phyloP scores from a whole-genome alignment of 1,140 invertebrate genomes.

The Sinella curviseta region DNA sequence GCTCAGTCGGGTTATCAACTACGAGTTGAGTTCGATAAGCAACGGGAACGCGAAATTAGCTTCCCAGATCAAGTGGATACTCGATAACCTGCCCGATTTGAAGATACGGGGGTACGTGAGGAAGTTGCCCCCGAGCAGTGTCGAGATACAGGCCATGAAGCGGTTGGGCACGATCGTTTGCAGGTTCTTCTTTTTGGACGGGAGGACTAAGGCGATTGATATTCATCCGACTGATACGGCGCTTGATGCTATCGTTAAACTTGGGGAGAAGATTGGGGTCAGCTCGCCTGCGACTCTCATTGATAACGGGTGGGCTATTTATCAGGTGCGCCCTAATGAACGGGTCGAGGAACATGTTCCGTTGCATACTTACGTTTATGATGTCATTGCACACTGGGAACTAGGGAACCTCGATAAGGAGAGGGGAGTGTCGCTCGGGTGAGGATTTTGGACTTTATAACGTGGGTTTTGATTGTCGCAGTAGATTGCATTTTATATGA shows the following conservation, averaged over 20 bases:
- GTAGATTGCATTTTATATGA: too few species aligned
- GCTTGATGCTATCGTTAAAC: conserved; percentile 79
- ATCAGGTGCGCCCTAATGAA: conserved; percentile 57
- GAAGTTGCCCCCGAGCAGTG: background rate
- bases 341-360: conserved; percentile 80
- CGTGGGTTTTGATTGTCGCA: too few species aligned
- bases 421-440: conserved; percentile 57
- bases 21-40: background rate
- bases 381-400: conserved; percentile 92
- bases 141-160: conserved; percentile 72
- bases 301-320: conserved; percentile 85
- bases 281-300: conserved; percentile 56
- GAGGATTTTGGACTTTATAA: conserved; percentile 54
- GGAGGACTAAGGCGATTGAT: conserved; percentile 91
- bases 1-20: conserved; percentile 54
- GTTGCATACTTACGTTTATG: conserved; percentile 71
- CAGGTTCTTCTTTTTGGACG: conserved; percentile 92
- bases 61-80: conserved; percentile 9
- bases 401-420: background rate
- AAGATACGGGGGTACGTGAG: conserved; percentile 1
- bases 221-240: conserved; percentile 93
- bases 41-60: background rate
- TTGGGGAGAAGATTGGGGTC: conserved; percentile 81
- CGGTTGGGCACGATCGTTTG: conserved; percentile 88
- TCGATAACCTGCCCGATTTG: background rate